Evolutionary conservation across 2,113 vertebrate genomes (phyloP), one percentile per base, ranked within the genome.

Genomic region (Gymnocephalus cernua): DNA sequence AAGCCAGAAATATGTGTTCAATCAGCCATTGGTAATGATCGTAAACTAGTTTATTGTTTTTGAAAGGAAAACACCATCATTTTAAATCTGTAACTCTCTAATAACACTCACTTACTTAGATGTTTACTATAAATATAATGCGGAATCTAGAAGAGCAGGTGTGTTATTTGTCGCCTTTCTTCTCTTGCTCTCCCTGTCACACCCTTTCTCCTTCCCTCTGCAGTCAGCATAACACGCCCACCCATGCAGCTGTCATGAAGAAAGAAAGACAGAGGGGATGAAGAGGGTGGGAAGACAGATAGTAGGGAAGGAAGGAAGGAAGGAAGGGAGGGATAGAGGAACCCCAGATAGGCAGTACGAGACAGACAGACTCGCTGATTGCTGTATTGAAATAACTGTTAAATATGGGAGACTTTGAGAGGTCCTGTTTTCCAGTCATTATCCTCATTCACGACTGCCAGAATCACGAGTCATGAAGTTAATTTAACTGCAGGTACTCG

Each of bases 161-260:
- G 29, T 61, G 16, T 66, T 54, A 70, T 63, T 29, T 23, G 32
- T 50, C 25, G 70, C 32, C 8, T 68, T 41, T 65, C 64, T 77
- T 10, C 29, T 77, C 61, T 35, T 56, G 14, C 48, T 74, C 23
- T 74, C 77, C 6, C 56, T 67, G 77, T 88, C 79, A 80, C 86
- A 80, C 82, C 79, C 81, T 68, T 72, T 80, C 25, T 79, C 23
- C 25, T 74, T 75, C 44, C 62, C 69, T 74, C 83, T 89, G 87
- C 89, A 82, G 83, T 80, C 76, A 83, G 77, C 56, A 61, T 47
- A 65, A 65, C 77, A 86, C 54, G 8, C 68, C 82, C 64, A 72
- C 80, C 67, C 77, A 77, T 82, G 80, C 80, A 87, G 81, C 84
- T 72, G 86, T 50, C 86, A 83, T 85, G 80, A 78, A 79, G 56